These are phyloP conservation scores for Lasius platythorax DNA, from an alignment of 2,888 invertebrate genomes.

Conservation along the genomic window DNA sequence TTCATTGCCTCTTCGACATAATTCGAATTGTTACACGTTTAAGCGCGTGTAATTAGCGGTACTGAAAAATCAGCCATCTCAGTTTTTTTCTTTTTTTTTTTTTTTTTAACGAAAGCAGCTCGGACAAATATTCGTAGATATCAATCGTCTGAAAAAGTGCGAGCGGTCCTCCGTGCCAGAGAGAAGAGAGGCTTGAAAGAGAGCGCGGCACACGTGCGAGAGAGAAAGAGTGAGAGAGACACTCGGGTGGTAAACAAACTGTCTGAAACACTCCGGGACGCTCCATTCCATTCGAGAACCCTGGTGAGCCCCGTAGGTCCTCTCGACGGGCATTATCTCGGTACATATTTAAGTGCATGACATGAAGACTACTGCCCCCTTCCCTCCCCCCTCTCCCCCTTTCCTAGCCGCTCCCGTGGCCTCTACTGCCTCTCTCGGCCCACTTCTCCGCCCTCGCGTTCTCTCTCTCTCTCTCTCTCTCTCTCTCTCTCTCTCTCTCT, in stretches of 20 bases:
- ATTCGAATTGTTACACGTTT: neutral
- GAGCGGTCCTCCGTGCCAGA: slow-evolving; percentile 28
- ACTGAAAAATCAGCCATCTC: slow-evolving; percentile 10
- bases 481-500: slow-evolving; percentile 25
- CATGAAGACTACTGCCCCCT: slow-evolving; percentile 79
- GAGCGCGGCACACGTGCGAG: slow-evolving; percentile 15
- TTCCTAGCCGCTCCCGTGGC: slow-evolving; percentile 62
- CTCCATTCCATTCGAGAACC: slow-evolving; percentile 81
- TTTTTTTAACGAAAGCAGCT: slow-evolving; percentile 29
- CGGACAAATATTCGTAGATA: slow-evolving; percentile 63
- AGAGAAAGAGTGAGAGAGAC: slow-evolving; percentile 59
- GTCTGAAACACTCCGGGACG: slow-evolving; percentile 84
- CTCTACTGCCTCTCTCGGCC: slow-evolving; percentile 54
- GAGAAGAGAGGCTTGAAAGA: slow-evolving; percentile 62
- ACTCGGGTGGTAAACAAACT: slow-evolving; percentile 83
- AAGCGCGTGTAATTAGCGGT: slow-evolving; percentile 16
- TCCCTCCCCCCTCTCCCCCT: slow-evolving; percentile 16
- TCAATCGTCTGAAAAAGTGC: slow-evolving; percentile 70
- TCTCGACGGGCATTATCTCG: slow-evolving; percentile 83
- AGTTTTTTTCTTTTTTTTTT: neutral
- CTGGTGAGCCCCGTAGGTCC: slow-evolving; percentile 74
- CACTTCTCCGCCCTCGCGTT: slow-evolving; percentile 46
- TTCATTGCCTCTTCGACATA: too few relatives aligned
- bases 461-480: slow-evolving; percentile 22
- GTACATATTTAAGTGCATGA: slow-evolving; percentile 85